These are phyloP conservation scores for Acipenser transmontanus DNA, from an alignment of 2,797 vertebrate species.

Conservation along the genomic window DNA sequence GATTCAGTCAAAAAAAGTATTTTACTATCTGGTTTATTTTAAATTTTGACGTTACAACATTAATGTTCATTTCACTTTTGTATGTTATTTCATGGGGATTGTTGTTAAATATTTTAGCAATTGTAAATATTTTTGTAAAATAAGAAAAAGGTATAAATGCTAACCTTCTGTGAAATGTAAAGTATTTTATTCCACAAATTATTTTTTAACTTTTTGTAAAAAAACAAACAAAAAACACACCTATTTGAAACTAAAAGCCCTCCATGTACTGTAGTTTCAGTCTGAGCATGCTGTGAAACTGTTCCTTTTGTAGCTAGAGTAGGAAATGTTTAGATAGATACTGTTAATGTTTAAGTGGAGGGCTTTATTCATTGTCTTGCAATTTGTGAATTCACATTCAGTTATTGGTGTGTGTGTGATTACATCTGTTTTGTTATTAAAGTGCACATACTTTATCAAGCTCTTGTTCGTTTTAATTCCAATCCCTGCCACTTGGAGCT, in stretches of 20 bases:
- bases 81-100: constrained; percentile 20
- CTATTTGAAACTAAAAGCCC: constrained; percentile 15
- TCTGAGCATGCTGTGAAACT: constrained; percentile 18
- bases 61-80: constrained; percentile 14
- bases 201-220: constrained; percentile 52
- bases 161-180: constrained; percentile 49
- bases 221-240: constrained; percentile 16
- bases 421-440: constrained; percentile 48
- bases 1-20: no score
- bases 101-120: constrained; percentile 32
- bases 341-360: constrained; percentile 21
- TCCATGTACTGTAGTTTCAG: constrained; percentile 9
- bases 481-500: no score
- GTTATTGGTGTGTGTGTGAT: constrained; percentile 21
- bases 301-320: constrained; percentile 14
- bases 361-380: constrained; percentile 21
- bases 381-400: constrained; percentile 38
- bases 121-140: constrained; percentile 58
- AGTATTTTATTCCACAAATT: constrained; percentile 52
- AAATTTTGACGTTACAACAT: not conserved
- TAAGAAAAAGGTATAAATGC: constrained; percentile 33
- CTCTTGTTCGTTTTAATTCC: not conserved
- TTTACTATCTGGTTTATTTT: no score
- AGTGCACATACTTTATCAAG: constrained; percentile 43
- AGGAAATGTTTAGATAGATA: constrained; percentile 23